A percentile compares a stretch with the other conserved stretches of the same genome.
These are phyloP conservation scores for Sesamia nonagrioides DNA, from an alignment of 1,140 invertebrate genomes.

Conservation along the genomic window DNA sequence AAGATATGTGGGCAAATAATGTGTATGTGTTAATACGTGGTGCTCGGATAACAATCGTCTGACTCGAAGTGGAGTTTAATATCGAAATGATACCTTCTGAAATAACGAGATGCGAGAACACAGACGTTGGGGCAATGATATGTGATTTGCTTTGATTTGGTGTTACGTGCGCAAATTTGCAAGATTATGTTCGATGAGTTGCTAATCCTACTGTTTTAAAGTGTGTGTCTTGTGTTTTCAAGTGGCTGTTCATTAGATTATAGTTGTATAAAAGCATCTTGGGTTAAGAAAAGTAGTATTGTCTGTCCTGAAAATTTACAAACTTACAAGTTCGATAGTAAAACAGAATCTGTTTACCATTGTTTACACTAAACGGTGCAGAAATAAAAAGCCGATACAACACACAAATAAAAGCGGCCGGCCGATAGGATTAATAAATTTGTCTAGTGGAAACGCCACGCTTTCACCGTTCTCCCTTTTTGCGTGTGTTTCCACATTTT, in stretches of 20 bases:
- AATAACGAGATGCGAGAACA: conserved; percentile 34
- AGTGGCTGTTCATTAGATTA: background rate
- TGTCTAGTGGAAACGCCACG: conserved; percentile 81
- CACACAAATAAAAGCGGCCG: conserved; percentile 64
- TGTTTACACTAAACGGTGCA: conserved; percentile 43
- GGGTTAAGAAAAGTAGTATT: background rate
- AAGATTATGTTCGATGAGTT: conserved; percentile 17
- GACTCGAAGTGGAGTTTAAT: conserved; percentile 27
- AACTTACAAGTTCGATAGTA: background rate
- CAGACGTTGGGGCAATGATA: conserved; percentile 35
- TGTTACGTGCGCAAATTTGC: conserved; percentile 9
- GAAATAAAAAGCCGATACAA: conserved; percentile 60
- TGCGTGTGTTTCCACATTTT: conserved; percentile 88
- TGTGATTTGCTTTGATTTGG: conserved; percentile 37
- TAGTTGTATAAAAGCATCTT: background rate
- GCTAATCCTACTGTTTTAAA: background rate
- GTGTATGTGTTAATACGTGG: conserved; percentile 65
- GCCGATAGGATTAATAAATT: conserved; percentile 85
- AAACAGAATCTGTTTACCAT: conserved; percentile 14
- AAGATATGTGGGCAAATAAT: conserved; percentile 70
- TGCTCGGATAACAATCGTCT: conserved; percentile 42
- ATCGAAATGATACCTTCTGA: conserved; percentile 46
- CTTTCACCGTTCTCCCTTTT: conserved; percentile 83
- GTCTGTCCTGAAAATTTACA: background rate
- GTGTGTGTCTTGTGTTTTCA: too few relatives aligned